Percentiles rank a stretch among this genome's conserved stretches.
phyloP scores from a whole-genome alignment of 2,113 vertebrate species.

The Amazona guildingii region DNA sequence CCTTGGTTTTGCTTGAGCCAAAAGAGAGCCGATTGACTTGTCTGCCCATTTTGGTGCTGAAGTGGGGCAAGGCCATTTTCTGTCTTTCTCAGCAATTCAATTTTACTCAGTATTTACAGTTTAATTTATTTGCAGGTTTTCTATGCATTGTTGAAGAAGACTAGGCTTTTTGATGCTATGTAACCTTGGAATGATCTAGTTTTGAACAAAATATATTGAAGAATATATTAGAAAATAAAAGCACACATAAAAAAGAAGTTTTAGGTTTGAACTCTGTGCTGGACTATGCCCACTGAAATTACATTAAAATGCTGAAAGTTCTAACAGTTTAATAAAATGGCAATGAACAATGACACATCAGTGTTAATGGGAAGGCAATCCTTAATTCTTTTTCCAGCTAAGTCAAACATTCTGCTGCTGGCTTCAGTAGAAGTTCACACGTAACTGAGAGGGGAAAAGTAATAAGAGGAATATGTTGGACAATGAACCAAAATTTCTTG shows the following conservation, averaged over 20 bases:
- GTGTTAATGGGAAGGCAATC: neutral
- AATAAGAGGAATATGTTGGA: neutral
- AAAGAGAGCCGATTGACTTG: neutral
- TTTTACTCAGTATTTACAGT: neutral
- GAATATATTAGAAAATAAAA: constrained; percentile 9
- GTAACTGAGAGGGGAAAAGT: neutral
- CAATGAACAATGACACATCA: neutral
- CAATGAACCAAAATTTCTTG: neutral
- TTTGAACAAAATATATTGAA: neutral
- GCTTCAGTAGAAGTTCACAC: neutral
- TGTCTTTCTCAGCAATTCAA: neutral
- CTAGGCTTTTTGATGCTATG: neutral
- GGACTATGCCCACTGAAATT: neutral
- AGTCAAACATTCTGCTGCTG: neutral
- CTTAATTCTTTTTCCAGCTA: neutral
- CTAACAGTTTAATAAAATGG: neutral
- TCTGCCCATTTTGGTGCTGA: neutral
- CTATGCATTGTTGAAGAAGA: neutral
- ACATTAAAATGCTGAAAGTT: neutral
- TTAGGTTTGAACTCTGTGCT: neutral
- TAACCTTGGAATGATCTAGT: neutral
- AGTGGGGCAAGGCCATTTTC: neutral
- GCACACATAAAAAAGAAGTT: neutral
- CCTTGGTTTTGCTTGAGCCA: neutral
- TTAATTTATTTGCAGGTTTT: neutral